Base-by-base conservation (phyloP, 2,888 invertebrate genomes). In the Acanthosepion lycidas region DNA sequence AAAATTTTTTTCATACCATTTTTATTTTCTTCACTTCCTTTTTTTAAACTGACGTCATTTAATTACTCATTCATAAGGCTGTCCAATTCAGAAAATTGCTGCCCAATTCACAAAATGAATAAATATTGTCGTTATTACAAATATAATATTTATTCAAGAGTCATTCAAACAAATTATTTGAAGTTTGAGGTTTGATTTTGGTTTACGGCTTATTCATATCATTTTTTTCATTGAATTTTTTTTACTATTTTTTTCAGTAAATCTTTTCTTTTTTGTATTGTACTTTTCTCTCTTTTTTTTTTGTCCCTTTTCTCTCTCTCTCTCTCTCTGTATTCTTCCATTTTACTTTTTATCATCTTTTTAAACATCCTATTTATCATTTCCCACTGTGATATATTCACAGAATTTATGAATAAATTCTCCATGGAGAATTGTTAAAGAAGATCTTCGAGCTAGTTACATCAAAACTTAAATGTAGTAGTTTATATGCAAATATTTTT, bases 111-210 rank as follows among this genome's bases (percentile, higher is more conserved):
- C 78, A 78, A 78, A 78, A 78, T 78, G 78, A 78, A 78, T 78
- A 78, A 78, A 78, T 78, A 78, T n/a, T 78, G 78, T 78, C 33
- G 78, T 78, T 78, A 78, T 78, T 78, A n/a, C 78, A 78, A 78
- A n/a, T 78, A 78, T 78, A 78, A 78, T 78, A 78, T 78, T 78
- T 78, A 78, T 78, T 78, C 78, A 78, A 78, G 78, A n/a, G 78
- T 78, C n/a, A 78, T 78, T 78, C 78, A 78, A 33, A 78, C 78
- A 78, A 78, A 33, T 78, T 78, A 78, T 78, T 78, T 78, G n/a
- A 78, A 78, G 78, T 78, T 33, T 78, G 78, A 78, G 33, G 33
- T 78, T 78, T 78, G 78, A 78, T 78, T 78, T 78, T 78, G 78
- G 78, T 78, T 78, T 78, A n/a, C 4, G 78, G 78, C 78, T 78